These are phyloP conservation scores for Drepanosiphum platanoidis DNA, from an alignment of 2,888 invertebrate genomes.

Conservation along the genomic window DNA sequence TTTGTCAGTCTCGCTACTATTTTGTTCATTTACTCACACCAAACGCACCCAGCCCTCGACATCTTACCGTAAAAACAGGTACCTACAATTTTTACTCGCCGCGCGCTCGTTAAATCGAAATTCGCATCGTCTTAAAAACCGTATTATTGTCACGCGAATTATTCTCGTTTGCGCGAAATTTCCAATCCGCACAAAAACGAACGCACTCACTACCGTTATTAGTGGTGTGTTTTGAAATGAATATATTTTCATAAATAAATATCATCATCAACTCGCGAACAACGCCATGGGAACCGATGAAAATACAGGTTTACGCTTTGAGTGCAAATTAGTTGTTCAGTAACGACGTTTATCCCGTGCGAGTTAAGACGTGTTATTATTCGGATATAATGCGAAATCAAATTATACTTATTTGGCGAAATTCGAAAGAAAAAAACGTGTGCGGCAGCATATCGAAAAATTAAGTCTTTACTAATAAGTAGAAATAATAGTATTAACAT, in stretches of 20 bases:
- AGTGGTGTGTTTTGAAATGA: neutral
- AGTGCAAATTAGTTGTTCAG: conserved; percentile 1
- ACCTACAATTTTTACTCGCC: neutral
- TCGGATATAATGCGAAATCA: neutral
- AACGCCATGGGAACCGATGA: conserved; percentile 14
- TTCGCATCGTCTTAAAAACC: too few relatives aligned
- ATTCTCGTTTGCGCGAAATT: neutral
- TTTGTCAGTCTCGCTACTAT: neutral
- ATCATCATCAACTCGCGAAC: neutral
- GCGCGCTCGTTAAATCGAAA: neutral
- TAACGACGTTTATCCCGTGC: neutral
- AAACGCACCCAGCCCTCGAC: neutral
- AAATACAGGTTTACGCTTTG: neutral
- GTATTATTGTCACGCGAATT: too few relatives aligned
- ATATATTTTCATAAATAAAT: neutral
- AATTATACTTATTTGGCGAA: neutral
- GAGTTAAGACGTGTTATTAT: neutral
- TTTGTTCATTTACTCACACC: neutral
- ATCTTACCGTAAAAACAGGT: too few relatives aligned
- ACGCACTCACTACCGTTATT: too few relatives aligned
- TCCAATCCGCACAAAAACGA: neutral
- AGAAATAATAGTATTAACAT: too few relatives aligned
- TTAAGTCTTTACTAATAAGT: neutral
- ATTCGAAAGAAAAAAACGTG: neutral
- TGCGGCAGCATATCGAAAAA: neutral